phyloP scores from a whole-genome alignment of 2,888 invertebrate genomes.

The Ennomos quercinarius region DNA sequence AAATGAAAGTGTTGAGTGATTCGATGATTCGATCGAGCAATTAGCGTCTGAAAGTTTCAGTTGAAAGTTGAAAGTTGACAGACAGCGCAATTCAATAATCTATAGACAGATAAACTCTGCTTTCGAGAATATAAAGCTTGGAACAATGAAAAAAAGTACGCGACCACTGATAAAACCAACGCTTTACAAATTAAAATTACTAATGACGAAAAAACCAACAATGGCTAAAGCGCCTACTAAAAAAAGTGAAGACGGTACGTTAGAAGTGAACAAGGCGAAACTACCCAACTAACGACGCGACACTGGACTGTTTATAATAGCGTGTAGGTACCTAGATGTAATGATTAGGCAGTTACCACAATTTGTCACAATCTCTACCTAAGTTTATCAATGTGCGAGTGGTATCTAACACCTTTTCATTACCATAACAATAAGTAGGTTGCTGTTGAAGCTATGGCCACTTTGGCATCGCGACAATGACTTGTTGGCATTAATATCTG shows the following conservation, averaged over 20 bases:
- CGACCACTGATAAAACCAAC: slow-evolving; percentile 30
- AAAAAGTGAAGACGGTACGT: slow-evolving; percentile 47
- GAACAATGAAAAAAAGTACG: slow-evolving; percentile 14
- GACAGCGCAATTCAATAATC: no score
- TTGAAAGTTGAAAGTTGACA: no score
- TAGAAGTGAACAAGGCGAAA: slow-evolving; percentile 49
- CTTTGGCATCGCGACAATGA: slow-evolving; percentile 51
- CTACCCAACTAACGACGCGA: slow-evolving; percentile 36
- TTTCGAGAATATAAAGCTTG: not conserved
- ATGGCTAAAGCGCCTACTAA: slow-evolving; percentile 46
- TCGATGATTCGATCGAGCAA: slow-evolving; percentile 1
- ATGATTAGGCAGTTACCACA: slow-evolving; percentile 36
- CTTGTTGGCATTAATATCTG: slow-evolving; percentile 41
- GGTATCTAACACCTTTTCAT: slow-evolving; percentile 41
- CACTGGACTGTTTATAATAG: slow-evolving; percentile 46
- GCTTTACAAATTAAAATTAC: slow-evolving; percentile 21
- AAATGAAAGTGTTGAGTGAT: slow-evolving; percentile 32
- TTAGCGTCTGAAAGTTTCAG: not conserved
- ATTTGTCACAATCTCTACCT: slow-evolving; percentile 58
- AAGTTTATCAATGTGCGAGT: slow-evolving; percentile 33
- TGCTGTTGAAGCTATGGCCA: slow-evolving; percentile 35
- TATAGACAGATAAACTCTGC: no score
- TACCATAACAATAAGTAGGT: slow-evolving; percentile 52
- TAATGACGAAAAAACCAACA: slow-evolving; percentile 47
- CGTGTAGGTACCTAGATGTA: slow-evolving; percentile 44